Percentiles rank a stretch among this genome's conserved stretches.
Evolutionary conservation across 2,797 vertebrate species (phyloP).

Genomic region (Liparis tanakae): DNA sequence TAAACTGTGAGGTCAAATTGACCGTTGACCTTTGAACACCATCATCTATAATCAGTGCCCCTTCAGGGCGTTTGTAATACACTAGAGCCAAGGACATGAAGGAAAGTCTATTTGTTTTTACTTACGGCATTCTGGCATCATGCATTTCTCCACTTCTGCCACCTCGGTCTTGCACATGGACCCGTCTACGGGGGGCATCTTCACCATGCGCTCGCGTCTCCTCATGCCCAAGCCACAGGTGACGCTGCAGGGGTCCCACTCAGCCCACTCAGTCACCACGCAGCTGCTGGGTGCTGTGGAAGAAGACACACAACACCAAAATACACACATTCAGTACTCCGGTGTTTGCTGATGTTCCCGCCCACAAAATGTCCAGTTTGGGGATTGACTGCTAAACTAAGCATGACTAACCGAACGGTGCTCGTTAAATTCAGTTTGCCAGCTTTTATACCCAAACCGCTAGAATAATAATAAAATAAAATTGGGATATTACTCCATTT

Average conservation of each 20-base stretch:
- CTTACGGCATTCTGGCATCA: conserved; percentile 98
- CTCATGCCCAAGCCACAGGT: conserved; percentile 93
- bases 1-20: not conserved
- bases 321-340: not conserved
- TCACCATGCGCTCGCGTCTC: conserved; percentile 92
- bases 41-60: conserved; percentile 1
- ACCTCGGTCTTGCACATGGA: conserved; percentile 91
- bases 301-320: not conserved
- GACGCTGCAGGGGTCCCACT: conserved; percentile 94
- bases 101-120: not conserved
- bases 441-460: too few species aligned
- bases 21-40: not conserved
- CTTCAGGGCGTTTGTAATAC: not conserved
- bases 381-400: not conserved
- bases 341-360: not conserved
- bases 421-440: too few species aligned
- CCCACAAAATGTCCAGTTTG: not conserved
- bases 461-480: too few species aligned
- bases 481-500: not conserved
- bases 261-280: conserved; percentile 92
- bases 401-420: too few species aligned
- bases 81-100: not conserved
- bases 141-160: conserved; percentile 93
- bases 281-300: conserved; percentile 90
- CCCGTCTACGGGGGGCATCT: conserved; percentile 93